Conservation (phyloP, 2,113 vertebrate genomes). For the Corythoichthys intestinalis region DNA sequence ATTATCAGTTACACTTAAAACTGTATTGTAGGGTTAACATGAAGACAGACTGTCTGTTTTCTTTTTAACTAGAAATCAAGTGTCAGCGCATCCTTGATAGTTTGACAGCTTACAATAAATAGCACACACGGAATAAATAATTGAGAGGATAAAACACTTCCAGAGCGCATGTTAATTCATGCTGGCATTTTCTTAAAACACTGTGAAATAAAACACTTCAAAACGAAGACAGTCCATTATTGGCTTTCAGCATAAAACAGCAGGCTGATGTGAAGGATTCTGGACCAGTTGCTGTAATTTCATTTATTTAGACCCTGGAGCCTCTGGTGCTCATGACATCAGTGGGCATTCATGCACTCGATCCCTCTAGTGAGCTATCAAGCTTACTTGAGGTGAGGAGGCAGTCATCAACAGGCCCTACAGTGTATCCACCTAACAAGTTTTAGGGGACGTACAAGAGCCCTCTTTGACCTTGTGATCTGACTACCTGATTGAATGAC, state of each 20-base stretch:
- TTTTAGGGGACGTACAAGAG: not conserved
- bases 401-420: too few relatives aligned
- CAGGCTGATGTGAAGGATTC: not conserved
- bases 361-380: too few relatives aligned
- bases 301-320: not conserved
- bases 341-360: not conserved
- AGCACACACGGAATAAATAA: slow-evolving; percentile 25
- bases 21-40: slow-evolving; percentile 50
- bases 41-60: slow-evolving; percentile 44
- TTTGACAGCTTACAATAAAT: slow-evolving; percentile 37
- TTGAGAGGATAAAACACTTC: slow-evolving; percentile 6
- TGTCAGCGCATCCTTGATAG: slow-evolving; percentile 29
- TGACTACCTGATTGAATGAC: not conserved
- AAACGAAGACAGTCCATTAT: not conserved
- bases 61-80: slow-evolving; percentile 31
- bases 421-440: too few relatives aligned
- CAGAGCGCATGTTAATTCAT: slow-evolving; percentile 9
- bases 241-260: not conserved
- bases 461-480: not conserved
- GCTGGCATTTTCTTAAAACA: slow-evolving; percentile 4
- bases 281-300: not conserved
- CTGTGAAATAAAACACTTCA: slow-evolving; percentile 1
- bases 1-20: slow-evolving; percentile 46
- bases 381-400: too few relatives aligned
- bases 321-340: not conserved